Evolutionary conservation across 2,888 invertebrate genomes (phyloP).

Genomic region (Crepidodera aurea): DNA sequence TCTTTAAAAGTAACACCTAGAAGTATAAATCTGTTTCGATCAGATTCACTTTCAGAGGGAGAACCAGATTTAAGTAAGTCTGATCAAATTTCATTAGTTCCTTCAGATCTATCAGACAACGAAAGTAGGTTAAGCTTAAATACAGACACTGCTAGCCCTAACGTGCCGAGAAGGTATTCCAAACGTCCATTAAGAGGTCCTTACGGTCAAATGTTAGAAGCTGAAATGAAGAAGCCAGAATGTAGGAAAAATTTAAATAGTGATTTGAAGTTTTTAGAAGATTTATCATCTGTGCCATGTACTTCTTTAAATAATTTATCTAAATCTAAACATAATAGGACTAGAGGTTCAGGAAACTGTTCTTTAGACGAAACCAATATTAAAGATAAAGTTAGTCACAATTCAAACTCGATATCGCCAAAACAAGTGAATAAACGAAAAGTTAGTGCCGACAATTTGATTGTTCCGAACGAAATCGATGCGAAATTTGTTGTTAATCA

Average conservation of each 20-base stretch:
- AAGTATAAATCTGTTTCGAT: slow-evolving; percentile 57
- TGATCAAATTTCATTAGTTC: slow-evolving; percentile 59
- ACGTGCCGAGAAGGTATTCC: slow-evolving; percentile 72
- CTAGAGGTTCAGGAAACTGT: slow-evolving; percentile 63
- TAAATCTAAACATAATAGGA: slow-evolving; percentile 52
- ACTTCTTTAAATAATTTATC: slow-evolving; percentile 42
- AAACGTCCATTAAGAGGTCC: slow-evolving; percentile 80
- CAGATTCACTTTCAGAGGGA: slow-evolving; percentile 77
- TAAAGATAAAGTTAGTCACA: slow-evolving; percentile 38
- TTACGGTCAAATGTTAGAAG: slow-evolving; percentile 82
- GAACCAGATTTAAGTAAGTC: slow-evolving; percentile 71
- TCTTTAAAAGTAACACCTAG: slow-evolving; percentile 45
- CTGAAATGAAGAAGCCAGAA: slow-evolving; percentile 79
- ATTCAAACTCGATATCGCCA: slow-evolving; percentile 42
- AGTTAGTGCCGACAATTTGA: slow-evolving; percentile 60
- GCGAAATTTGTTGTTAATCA: slow-evolving; percentile 67
- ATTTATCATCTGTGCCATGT: slow-evolving; percentile 52
- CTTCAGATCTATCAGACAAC: slow-evolving; percentile 72
- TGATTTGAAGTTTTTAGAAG: slow-evolving; percentile 67
- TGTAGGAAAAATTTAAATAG: slow-evolving; percentile 65
- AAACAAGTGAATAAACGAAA: slow-evolving; percentile 54
- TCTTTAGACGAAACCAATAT: slow-evolving; percentile 63
- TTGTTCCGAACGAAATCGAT: slow-evolving; percentile 46
- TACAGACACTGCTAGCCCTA: slow-evolving; percentile 61
- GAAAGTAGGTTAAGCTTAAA: slow-evolving; percentile 62